Evolutionary conservation across 1,140 invertebrate species (phyloP), one percentile per base, ranked within the genome.

Genomic region (Philopotamus ludificatus): DNA sequence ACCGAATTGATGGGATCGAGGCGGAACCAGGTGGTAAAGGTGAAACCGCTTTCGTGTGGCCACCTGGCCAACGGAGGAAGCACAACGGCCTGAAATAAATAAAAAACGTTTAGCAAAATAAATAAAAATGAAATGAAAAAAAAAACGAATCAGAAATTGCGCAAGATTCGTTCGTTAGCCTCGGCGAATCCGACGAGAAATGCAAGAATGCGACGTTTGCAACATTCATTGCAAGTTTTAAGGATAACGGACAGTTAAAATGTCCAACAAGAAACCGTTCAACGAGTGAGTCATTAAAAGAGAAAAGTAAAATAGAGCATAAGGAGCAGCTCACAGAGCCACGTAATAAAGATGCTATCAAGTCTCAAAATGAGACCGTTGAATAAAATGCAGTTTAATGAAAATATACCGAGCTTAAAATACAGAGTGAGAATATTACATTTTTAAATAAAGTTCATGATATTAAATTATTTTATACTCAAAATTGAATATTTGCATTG

Each of bases 21-120:
- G 63, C 97, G 85, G 79, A 99, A 96, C 97, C 97, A 99, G 67
- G 96, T 98, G 71, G 94, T 96, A 79, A 99, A 99, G 49, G 97
- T 99, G 86, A 98, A 99, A 45, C 97, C 97, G 82, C 93, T 97
- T 81, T 99, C 96, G 79, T 98, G 94, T 0, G 97, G 97, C 97
- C 97, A 99, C 75, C 92, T 90, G 26, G 94, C 92, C 72, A 99
- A 82, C 12, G 98, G 98, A 44, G 98, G 97, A 72, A 99, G 82
- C 12, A 97, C 92, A 73, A 99, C 88, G 47, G 95, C 95, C 94
- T 96, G 78, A 22, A 82, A 76, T 63, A 73, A 71, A 71, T 34
- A 34, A 34, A 34, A 34, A 34, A 34, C 12, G 28, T 34, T 4
- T 34, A 4, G 12, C 28, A 34, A 34, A 34, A 4, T 34, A 34